phyloP scores from a whole-genome alignment of 2,113 vertebrate species.

The Malurus melanocephalus region DNA sequence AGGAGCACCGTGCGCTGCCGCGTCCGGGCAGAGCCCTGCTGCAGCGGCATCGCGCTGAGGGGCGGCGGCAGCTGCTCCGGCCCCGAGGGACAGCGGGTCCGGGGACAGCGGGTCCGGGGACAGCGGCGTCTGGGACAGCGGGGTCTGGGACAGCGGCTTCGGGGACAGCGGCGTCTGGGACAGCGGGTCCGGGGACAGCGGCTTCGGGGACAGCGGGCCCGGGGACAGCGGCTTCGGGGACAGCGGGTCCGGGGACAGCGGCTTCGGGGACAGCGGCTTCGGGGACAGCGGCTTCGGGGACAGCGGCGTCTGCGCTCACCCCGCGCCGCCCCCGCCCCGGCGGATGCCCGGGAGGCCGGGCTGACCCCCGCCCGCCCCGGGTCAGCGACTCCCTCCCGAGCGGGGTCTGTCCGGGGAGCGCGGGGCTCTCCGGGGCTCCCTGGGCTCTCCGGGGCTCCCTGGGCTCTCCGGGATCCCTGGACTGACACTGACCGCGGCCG shows the following conservation, averaged over 20 bases:
- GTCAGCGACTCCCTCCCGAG: neutral
- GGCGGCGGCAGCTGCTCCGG: neutral
- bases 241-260: too few relatives aligned
- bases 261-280: too few relatives aligned
- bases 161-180: too few relatives aligned
- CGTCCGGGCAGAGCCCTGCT: neutral
- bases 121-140: too few relatives aligned
- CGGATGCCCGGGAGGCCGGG: neutral
- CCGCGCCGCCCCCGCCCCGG: neutral
- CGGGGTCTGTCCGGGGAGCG: neutral
- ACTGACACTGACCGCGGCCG: neutral
- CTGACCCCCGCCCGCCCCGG: neutral
- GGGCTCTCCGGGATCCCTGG: neutral
- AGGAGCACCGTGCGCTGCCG: neutral
- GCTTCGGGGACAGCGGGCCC: neutral
- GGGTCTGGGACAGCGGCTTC: too few relatives aligned
- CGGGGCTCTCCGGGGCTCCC: rapidly evolving
- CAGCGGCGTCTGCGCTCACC: neutral
- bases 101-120: too few relatives aligned
- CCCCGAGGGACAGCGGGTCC: neutral
- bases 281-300: too few relatives aligned
- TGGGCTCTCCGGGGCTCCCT: rapidly evolving
- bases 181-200: too few relatives aligned
- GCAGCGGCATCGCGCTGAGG: constrained; percentile 28
- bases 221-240: too few relatives aligned